These are phyloP conservation scores for Orientallactaga bullata DNA, from an alignment of 2,113 vertebrate genomes.

Conservation along the genomic window DNA sequence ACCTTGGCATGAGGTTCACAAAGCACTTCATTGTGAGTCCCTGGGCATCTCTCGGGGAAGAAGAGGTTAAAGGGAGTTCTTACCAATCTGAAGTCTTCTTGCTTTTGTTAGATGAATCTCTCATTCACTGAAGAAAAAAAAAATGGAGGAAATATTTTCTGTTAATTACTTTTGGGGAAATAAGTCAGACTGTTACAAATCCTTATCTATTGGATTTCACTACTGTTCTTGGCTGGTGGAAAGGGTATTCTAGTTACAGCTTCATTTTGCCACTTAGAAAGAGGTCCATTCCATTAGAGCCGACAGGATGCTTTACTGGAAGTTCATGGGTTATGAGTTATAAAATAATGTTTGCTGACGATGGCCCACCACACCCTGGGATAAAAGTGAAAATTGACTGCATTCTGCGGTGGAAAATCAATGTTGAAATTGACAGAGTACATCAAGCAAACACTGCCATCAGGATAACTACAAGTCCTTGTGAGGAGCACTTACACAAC, in stretches of 20 bases:
- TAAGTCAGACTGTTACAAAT: not conserved
- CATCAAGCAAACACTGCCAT: not conserved
- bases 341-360: not conserved
- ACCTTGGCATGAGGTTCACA: not conserved
- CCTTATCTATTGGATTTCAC: not conserved
- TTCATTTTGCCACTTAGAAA: not conserved
- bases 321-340: not conserved
- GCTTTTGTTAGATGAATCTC: slow-evolving; percentile 20
- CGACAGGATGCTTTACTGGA: not conserved
- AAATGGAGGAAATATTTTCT: slow-evolving; percentile 41
- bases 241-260: not conserved
- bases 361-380: not conserved
- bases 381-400: not conserved
- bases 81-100: slow-evolving; percentile 14
- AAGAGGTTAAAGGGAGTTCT: not conserved
- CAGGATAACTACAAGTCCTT: not conserved
- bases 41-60: not conserved
- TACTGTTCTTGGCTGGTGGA: not conserved
- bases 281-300: not conserved
- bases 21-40: slow-evolving; percentile 22
- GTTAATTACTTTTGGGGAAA: slow-evolving; percentile 32
- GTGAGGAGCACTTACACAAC: not conserved
- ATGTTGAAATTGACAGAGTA: not conserved
- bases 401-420: not conserved
- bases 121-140: slow-evolving; percentile 26